A percentile compares a stretch with the other conserved stretches of the same genome.
phyloP scores from a whole-genome alignment of 2,888 invertebrate species.

The Pristionchus arcanus region DNA sequence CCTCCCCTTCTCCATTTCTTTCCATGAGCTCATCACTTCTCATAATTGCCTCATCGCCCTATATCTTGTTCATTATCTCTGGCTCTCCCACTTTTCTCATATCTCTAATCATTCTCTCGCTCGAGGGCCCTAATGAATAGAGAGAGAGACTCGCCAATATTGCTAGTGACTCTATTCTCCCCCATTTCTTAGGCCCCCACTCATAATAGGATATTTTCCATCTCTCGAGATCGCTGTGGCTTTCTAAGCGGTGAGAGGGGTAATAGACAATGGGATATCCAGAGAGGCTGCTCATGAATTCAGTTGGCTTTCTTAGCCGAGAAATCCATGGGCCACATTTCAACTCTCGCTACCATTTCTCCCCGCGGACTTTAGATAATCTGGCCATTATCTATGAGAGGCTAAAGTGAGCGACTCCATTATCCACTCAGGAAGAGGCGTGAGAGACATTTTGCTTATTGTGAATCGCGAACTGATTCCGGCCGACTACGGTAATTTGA shows the following conservation, averaged over 20 bases:
- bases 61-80: conserved; percentile 50
- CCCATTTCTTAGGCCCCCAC: conserved; percentile 12
- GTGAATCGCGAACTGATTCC: conserved; percentile 40
- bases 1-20: conserved; percentile 10
- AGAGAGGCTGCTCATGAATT: conserved; percentile 21
- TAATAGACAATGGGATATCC: neutral
- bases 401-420: conserved; percentile 42
- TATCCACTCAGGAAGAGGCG: conserved; percentile 27
- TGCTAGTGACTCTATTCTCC: conserved; percentile 6
- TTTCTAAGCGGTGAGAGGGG: neutral
- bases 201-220: conserved; percentile 46
- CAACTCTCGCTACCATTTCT: conserved; percentile 26
- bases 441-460: conserved; percentile 5
- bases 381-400: conserved; percentile 49
- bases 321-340: conserved; percentile 19
- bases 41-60: conserved; percentile 49
- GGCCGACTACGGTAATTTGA: conserved; percentile 35
- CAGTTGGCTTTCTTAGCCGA: neutral
- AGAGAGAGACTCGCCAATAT: conserved; percentile 1
- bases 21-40: conserved; percentile 37
- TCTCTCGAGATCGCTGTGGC: neutral
- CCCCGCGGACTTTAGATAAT: conserved; percentile 28
- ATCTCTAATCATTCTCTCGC: conserved; percentile 40
- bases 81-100: neutral
- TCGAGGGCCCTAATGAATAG: conserved; percentile 30